These are phyloP conservation scores for Irena cyanogastra DNA, from an alignment of 2,113 vertebrate species.

Conservation along the genomic window DNA sequence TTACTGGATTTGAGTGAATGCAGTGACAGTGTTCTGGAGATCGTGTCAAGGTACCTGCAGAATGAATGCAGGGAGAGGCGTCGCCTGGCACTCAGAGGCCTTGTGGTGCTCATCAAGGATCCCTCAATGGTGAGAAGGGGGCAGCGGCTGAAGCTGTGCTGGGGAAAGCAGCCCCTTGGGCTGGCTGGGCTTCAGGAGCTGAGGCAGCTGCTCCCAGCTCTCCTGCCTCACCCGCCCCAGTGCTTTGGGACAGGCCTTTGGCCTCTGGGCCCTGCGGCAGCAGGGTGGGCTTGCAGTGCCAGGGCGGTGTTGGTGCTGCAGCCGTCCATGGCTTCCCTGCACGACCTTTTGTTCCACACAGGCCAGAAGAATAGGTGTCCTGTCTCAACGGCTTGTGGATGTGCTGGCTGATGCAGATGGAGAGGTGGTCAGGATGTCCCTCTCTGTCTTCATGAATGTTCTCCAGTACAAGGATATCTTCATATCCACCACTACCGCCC, in stretches of 20 bases:
- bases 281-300: neutral
- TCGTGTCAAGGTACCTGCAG: neutral
- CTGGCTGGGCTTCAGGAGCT: neutral
- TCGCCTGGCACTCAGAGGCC: neutral
- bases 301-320: rapidly evolving
- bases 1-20: neutral
- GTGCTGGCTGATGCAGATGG: neutral
- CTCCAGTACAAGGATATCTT: rapidly evolving
- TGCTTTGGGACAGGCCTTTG: neutral
- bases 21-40: rapidly evolving
- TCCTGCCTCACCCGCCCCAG: neutral
- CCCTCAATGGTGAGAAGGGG: neutral
- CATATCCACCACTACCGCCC: neutral
- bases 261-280: neutral
- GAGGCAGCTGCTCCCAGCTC: neutral
- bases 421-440: neutral
- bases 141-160: neutral
- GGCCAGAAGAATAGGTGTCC: neutral
- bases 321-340: neutral
- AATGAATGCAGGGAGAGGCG: neutral
- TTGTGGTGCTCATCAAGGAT: neutral
- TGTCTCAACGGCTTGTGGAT: neutral
- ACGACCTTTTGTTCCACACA: neutral
- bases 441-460: rapidly evolving
- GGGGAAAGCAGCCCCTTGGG: too few species aligned